Evolutionary conservation across 2,797 vertebrate species (phyloP).

Genomic region (Pseudomugil tenellus): DNA sequence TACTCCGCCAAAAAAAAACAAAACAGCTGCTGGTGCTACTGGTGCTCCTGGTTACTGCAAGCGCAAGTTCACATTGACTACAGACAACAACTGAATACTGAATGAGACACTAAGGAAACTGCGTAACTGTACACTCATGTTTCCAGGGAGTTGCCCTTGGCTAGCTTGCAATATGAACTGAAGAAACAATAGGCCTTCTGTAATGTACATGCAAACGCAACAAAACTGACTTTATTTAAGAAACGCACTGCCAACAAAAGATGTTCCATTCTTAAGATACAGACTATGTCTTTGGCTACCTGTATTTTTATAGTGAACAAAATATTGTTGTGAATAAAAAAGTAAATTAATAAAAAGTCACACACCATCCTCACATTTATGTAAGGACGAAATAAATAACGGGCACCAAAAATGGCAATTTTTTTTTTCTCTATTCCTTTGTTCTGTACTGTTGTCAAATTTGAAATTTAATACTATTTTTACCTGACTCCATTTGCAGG

Average conservation of each 20-base stretch:
- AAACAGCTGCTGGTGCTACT: constrained; percentile 26
- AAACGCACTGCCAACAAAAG: constrained; percentile 6
- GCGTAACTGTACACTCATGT: constrained; percentile 46
- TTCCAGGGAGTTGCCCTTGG: constrained; percentile 50
- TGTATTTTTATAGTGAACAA: background rate
- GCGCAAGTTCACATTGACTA: constrained; percentile 35
- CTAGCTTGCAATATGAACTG: constrained; percentile 26
- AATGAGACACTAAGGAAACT: constrained; percentile 42
- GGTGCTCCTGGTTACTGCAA: constrained; percentile 8
- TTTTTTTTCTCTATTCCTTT: constrained; percentile 79
- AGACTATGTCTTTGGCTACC: background rate
- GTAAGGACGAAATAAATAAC: constrained; percentile 28
- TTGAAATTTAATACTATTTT: constrained; percentile 87
- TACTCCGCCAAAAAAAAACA: constrained; percentile 39
- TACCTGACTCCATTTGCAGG: constrained; percentile 90
- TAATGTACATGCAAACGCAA: constrained; percentile 15
- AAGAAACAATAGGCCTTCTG: constrained; percentile 34
- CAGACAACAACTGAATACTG: constrained; percentile 45
- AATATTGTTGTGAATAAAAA: background rate
- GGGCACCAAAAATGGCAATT: constrained; percentile 53
- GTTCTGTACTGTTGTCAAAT: constrained; percentile 87
- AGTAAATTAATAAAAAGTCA: background rate
- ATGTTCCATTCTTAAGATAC: constrained; percentile 4
- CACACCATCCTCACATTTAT: constrained; percentile 2
- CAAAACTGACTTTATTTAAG: constrained; percentile 16